phyloP scores from a whole-genome alignment of 2,797 vertebrate species.

The Melopsittacus undulatus region DNA sequence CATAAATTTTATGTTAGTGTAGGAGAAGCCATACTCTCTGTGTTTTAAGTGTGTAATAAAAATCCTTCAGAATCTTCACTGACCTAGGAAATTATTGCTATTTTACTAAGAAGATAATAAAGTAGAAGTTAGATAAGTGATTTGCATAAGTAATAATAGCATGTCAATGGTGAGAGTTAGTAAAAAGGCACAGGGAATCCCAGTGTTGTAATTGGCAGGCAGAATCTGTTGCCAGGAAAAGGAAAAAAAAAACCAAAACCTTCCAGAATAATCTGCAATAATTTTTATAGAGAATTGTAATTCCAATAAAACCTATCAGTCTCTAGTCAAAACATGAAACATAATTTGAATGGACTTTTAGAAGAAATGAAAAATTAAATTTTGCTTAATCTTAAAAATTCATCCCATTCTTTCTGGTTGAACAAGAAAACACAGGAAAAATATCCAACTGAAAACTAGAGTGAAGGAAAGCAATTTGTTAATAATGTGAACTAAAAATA shows the following conservation, averaged over 20 bases:
- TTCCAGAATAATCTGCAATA: background rate
- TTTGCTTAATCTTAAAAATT: background rate
- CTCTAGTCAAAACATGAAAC: background rate
- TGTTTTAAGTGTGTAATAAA: background rate
- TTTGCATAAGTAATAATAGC: conserved; percentile 57
- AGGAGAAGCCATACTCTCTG: background rate
- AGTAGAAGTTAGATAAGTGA: conserved; percentile 5
- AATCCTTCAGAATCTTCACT: background rate
- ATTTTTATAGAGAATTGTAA: background rate
- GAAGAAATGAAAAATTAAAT: background rate
- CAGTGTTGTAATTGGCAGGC: background rate
- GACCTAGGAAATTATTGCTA: conserved; percentile 28
- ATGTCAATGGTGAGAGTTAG: background rate
- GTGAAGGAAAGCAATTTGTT: background rate
- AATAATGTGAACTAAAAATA: background rate
- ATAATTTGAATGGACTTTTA: background rate
- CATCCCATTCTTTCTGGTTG: background rate
- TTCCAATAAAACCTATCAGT: background rate
- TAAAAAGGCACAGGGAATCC: conserved; percentile 15
- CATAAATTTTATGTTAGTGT: background rate
- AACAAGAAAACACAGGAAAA: background rate
- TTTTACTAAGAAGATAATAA: conserved; percentile 46
- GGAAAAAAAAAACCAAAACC: background rate
- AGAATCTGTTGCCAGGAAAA: conserved; percentile 5
- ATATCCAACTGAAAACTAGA: background rate